Evolutionary conservation across 2,113 vertebrate genomes (phyloP).

Genomic region (Ardeotis arabs): DNA sequence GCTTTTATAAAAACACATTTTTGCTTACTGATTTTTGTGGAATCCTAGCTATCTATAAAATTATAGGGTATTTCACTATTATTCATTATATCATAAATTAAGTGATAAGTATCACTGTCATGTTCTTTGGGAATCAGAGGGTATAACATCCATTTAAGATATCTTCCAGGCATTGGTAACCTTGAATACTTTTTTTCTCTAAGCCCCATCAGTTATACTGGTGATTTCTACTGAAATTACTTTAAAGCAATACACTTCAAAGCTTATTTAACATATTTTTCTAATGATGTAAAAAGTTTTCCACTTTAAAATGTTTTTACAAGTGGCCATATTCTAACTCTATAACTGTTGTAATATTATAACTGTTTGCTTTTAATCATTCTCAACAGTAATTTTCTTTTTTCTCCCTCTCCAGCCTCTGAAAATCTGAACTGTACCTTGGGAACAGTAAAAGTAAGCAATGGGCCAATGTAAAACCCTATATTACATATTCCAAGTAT

Average conservation of each 20-base stretch:
- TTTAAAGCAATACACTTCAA: background rate
- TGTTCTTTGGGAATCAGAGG: background rate
- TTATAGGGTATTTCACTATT: background rate
- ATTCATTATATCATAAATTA: background rate
- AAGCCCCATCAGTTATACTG: background rate
- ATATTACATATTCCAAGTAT: background rate
- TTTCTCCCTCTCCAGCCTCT: background rate
- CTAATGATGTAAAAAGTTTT: background rate
- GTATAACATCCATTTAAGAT: background rate
- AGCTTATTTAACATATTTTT: constrained; percentile 1
- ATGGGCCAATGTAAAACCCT: background rate
- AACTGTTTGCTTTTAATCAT: constrained; percentile 32
- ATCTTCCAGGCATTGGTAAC: background rate
- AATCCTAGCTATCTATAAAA: background rate
- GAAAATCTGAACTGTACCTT: constrained; percentile 14
- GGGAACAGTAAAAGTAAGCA: background rate
- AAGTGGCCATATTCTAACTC: constrained; percentile 15
- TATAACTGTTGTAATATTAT: background rate
- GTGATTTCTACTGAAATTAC: background rate
- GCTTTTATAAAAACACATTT: background rate
- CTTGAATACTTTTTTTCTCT: background rate
- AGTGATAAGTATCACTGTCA: background rate
- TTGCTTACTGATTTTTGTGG: background rate
- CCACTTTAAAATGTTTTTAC: constrained; percentile 34
- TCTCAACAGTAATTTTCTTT: background rate